Percentiles rank a stretch among this genome's conserved stretches.
Evolutionary conservation across 2,888 invertebrate species (phyloP).

Genomic region (Rhogogaster chlorosoma): DNA sequence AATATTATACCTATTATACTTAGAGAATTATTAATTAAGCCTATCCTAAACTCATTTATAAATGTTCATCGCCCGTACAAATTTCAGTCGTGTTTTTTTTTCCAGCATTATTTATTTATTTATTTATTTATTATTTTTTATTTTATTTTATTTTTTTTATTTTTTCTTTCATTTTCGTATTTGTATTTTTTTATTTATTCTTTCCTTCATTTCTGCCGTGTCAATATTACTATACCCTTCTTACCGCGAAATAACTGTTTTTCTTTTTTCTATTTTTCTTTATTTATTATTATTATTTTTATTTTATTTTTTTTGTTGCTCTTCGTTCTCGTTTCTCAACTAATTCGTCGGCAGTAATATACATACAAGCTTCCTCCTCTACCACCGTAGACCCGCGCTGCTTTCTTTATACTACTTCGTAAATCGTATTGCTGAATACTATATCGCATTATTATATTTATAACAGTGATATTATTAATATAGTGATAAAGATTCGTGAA

Average conservation of each 20-base stretch:
- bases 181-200: neutral
- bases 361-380: neutral
- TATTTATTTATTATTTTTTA: neutral
- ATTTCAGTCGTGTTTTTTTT: conserved; percentile 70
- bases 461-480: conserved; percentile 39
- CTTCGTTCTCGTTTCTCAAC: neutral
- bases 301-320: neutral
- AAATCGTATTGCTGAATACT: conserved; percentile 57
- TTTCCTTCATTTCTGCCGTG: conserved; percentile 29
- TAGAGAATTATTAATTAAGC: conserved; percentile 46
- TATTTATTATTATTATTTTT: neutral
- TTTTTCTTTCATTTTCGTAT: no score
- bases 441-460: conserved; percentile 51
- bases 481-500: conserved; percentile 58
- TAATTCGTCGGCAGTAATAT: conserved; percentile 32
- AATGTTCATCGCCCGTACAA: conserved; percentile 66
- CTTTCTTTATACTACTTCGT: neutral
- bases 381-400: neutral
- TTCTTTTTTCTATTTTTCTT: neutral
- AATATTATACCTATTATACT: conserved; percentile 11
- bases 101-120: conserved; percentile 39
- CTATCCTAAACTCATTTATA: conserved; percentile 56
- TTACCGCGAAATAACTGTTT: conserved; percentile 62
- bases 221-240: conserved; percentile 60
- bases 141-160: neutral